phyloP scores from a whole-genome alignment of 2,797 vertebrate genomes.

The Nannoperca australis region DNA sequence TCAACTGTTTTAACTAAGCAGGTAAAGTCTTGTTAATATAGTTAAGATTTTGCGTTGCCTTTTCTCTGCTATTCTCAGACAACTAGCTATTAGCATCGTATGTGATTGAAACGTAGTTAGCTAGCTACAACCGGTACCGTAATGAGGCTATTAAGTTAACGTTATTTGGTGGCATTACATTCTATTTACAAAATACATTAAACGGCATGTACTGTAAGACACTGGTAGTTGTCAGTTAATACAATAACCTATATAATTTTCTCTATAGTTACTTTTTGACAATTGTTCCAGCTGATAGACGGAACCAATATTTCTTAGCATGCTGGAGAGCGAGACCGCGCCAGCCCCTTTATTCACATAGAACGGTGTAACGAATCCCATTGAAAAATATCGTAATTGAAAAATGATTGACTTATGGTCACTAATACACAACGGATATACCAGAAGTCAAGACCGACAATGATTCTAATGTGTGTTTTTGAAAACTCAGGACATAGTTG shows the following conservation, averaged over 20 bases:
- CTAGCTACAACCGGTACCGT: conserved; percentile 12
- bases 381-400: accelerated
- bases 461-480: accelerated
- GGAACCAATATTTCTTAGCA: conserved; percentile 8
- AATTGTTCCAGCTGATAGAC: neutral
- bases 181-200: neutral
- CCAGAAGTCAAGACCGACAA: accelerated
- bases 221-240: too few relatives aligned
- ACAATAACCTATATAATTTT: accelerated
- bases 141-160: neutral
- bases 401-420: accelerated
- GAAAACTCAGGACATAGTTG: neutral
- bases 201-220: neutral
- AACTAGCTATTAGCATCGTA: neutral
- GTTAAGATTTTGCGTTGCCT: accelerated
- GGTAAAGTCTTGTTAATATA: neutral
- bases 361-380: neutral
- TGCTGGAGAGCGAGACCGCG: neutral
- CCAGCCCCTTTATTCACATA: too few relatives aligned
- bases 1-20: neutral
- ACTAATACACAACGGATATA: accelerated
- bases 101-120: neutral
- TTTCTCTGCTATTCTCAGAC: neutral
- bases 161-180: neutral
- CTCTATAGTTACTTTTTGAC: neutral